Evolutionary conservation across 30 jellyfish, hydroid and myxozoan genomes (phyloP), one percentile per base, ranked within the genome.

Genomic region (Mastigias papua): DNA sequence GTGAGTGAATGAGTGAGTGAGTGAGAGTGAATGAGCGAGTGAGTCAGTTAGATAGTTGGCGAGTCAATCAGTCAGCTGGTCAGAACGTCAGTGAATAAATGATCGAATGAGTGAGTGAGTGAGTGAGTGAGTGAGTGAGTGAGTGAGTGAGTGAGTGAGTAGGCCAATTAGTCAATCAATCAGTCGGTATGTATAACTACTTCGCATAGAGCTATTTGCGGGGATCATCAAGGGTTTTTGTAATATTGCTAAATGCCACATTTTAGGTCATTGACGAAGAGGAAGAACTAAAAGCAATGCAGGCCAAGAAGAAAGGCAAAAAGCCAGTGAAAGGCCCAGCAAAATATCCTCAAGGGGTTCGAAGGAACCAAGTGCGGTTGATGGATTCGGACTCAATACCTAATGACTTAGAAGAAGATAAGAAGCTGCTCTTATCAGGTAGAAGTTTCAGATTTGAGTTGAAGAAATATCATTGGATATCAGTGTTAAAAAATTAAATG

Each of bases 181-280:
- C n/a, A n/a, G n/a, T n/a, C n/a, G n/a, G n/a, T n/a, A n/a, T n/a
- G n/a, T n/a, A n/a, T n/a, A n/a, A n/a, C n/a, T n/a, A n/a, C n/a
- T n/a, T n/a, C n/a, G n/a, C n/a, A n/a, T n/a, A n/a, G n/a, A n/a
- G n/a, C n/a, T n/a, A n/a, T n/a, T n/a, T n/a, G 51, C 50, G 29
- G 25, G 0, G 65, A 1, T 0, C 1, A 1, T 8, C 3, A 48
- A 54, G 32, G 22, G 19, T 10, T 7, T 20, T 2, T n/a, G 20
- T 48, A 23, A 21, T 8, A 68, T 0, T 71, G 34, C 21, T n/a
- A n/a, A n/a, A 49, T 37, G 54, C 54, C 54, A 37, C 37, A 35
- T 8, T 17, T 1, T 63, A 96, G 99, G 99, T 96, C 31, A 96
- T 96, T 46, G 99, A 96, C 86, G 99, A 96, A 35, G 99, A 96